Evolutionary conservation across 2,888 invertebrate species (phyloP).

Genomic region (Phaedon cochleariae): DNA sequence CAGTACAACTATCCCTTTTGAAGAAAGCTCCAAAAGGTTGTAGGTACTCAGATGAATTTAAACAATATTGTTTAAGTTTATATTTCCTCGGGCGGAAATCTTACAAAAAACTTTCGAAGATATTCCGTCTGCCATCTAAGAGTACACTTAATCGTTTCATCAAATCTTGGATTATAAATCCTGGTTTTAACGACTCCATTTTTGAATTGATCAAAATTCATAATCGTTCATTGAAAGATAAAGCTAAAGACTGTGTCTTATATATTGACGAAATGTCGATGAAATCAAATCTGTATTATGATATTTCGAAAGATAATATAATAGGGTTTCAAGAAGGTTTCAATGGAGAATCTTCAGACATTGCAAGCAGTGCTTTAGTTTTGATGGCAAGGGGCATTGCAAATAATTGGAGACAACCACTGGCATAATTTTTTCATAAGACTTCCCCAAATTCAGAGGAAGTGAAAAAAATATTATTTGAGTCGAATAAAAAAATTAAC

Average conservation of each 20-base stretch:
- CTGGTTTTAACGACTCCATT: constrained; percentile 32
- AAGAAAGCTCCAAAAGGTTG: constrained; percentile 22
- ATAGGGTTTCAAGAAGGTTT: constrained; percentile 26
- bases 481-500: neutral
- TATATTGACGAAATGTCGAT: no score
- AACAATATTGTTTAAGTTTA: no score
- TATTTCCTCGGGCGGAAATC: no score
- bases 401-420: constrained; percentile 35
- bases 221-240: constrained; percentile 20
- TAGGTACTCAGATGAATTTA: constrained; percentile 34
- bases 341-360: neutral
- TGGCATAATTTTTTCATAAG: constrained; percentile 32
- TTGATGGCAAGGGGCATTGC: constrained; percentile 27
- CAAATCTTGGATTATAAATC: constrained; percentile 29
- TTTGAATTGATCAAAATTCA: constrained; percentile 23
- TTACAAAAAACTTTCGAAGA: neutral
- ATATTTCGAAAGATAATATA: constrained; percentile 29
- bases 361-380: no score
- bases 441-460: constrained; percentile 6
- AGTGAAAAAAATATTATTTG: constrained; percentile 11
- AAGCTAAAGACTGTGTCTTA: constrained; percentile 33
- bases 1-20: neutral
- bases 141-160: no score
- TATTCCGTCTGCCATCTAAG: neutral
- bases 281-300: constrained; percentile 37